Evolutionary conservation across 2,888 invertebrate genomes (phyloP).

Genomic region (Eupeodes luniger): DNA sequence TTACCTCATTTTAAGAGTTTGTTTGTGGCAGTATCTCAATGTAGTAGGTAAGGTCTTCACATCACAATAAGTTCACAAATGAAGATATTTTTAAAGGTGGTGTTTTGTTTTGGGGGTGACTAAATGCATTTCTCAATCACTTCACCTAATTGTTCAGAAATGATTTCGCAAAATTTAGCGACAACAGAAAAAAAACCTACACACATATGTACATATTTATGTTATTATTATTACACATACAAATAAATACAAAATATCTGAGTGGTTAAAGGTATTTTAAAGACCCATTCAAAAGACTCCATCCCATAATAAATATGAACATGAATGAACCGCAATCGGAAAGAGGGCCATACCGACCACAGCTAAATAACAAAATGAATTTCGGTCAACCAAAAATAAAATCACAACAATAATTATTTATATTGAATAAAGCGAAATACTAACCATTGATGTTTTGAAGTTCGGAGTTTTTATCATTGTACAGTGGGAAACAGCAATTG

Average conservation of each 20-base stretch:
- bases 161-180: background rate
- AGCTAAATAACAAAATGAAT: conserved; percentile 17
- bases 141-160: background rate
- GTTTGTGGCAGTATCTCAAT: background rate
- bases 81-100: background rate
- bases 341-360: background rate
- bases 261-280: too few species aligned
- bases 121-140: background rate
- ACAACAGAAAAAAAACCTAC: background rate
- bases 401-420: background rate
- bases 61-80: background rate
- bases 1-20: conserved; percentile 6
- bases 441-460: background rate
- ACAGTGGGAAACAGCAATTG: background rate
- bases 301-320: background rate
- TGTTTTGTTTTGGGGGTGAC: background rate
- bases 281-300: background rate
- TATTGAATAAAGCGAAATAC: conserved; percentile 3
- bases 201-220: too few species aligned
- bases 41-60: conserved; percentile 1
- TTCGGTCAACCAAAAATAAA: conserved; percentile 8
- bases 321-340: background rate
- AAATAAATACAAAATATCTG: too few species aligned
- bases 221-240: too few species aligned
- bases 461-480: background rate